Evolutionary conservation across 2,888 invertebrate genomes (phyloP), one percentile per base, ranked within the genome.

Genomic region (Neoscelio sp.): DNA sequence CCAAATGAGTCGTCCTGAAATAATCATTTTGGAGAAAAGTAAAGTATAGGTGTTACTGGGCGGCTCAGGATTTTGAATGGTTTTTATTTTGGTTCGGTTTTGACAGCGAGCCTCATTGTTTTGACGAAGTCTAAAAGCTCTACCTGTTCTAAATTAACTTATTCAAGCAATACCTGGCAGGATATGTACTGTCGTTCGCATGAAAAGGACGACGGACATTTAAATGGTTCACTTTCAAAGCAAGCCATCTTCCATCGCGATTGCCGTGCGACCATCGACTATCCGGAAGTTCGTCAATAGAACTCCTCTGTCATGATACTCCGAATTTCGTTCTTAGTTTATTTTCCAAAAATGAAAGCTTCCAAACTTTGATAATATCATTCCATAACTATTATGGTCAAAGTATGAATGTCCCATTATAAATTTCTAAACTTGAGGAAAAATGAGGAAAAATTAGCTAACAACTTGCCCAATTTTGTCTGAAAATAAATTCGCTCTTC

Each of bases 121-220:
- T 86, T 84, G 62, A 67, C 64, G 56, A 44, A 84, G 82, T 78
- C 84, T 85, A 85, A 87, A 86, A 85, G 85, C 84, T 85, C 85
- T 89, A 89, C 89, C 89, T 88, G 89, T 85, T 85, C 81, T 86
- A 89, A 82, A 90, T 90, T 90, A 89, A 88, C 90, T 87, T 87
- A 89, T 89, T 89, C 90, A 90, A 77, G 73, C 73, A 78, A 84
- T 84, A 84, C 81, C 82, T 73, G 75, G 83, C 89, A 85, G 90
- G 87, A 89, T 87, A 89, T 87, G 85, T 88, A 85, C 86, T 87
- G 88, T 87, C 89, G 67, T 60, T 60, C 28, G 52, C 48, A 60
- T 50, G 68, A 10, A 17, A 60, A 77, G 79, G 80, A 82, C 62
- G 58, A 79, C 75, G 80, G 78, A 82, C 81, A 79, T 85, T 78